A percentile compares a stretch with the other conserved stretches of the same genome.
phyloP scores from a whole-genome alignment of 2,113 vertebrate genomes.

The Ptilonorhynchus violaceus region DNA sequence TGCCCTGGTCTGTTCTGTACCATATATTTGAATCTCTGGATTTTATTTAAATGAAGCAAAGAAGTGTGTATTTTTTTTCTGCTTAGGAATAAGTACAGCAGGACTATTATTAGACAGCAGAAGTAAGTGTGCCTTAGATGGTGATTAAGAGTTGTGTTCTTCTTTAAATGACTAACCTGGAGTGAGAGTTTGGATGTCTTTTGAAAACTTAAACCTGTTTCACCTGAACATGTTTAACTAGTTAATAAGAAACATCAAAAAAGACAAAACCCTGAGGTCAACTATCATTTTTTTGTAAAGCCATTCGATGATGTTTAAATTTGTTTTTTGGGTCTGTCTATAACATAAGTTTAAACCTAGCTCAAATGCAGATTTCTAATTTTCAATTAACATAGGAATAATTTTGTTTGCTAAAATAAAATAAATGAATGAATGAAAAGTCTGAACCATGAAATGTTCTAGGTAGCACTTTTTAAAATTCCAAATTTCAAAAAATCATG shows the following conservation, averaged over 20 bases:
- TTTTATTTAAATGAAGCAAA: conserved; percentile 64
- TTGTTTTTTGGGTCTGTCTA: conserved; percentile 91
- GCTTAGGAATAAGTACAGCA: conserved; percentile 68
- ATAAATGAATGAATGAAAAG: conserved; percentile 93
- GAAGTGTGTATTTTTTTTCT: conserved; percentile 63
- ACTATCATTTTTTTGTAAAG: conserved; percentile 86
- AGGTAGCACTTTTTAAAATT: conserved; percentile 91
- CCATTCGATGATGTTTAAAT: conserved; percentile 90
- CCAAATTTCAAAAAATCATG: conserved; percentile 93
- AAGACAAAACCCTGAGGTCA: conserved; percentile 85
- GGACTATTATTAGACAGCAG: conserved; percentile 75
- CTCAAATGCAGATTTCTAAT: conserved; percentile 91
- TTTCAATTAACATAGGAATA: conserved; percentile 96
- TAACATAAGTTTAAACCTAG: conserved; percentile 93
- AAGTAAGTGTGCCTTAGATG: conserved; percentile 75
- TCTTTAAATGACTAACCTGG: conserved; percentile 84
- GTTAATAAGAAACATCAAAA: conserved; percentile 91
- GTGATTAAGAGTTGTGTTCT: conserved; percentile 75
- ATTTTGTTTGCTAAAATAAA: conserved; percentile 98
- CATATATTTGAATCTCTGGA: conserved; percentile 59
- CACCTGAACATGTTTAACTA: conserved; percentile 95
- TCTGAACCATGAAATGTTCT: conserved; percentile 93
- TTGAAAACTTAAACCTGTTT: conserved; percentile 87
- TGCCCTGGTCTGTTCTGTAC: conserved; percentile 28
- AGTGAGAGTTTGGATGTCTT: conserved; percentile 86